Evolutionary conservation across 2,797 vertebrate species (phyloP).

Genomic region (Pelobates cultripes): DNA sequence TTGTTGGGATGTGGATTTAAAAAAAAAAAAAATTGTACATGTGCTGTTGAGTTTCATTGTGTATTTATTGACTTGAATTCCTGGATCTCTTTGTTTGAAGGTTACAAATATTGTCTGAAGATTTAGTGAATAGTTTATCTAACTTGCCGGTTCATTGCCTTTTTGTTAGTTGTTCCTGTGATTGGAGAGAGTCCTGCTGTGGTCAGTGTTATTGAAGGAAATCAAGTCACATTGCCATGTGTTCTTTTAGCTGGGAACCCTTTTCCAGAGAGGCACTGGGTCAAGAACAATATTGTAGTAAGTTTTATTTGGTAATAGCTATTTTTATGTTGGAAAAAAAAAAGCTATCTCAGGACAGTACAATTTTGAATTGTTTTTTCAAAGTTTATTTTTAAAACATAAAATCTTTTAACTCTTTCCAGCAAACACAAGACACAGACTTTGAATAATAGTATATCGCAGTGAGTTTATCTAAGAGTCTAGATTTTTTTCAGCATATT

Average conservation of each 20-base stretch:
- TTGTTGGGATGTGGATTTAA: neutral
- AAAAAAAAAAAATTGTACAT: too few relatives aligned
- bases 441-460: too few relatives aligned
- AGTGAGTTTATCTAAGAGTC: too few relatives aligned
- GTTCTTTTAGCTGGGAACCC: constrained; percentile 91
- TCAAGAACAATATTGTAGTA: constrained; percentile 88
- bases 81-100: neutral
- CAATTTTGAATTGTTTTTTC: too few relatives aligned
- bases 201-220: constrained; percentile 86
- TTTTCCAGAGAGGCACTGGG: constrained; percentile 89
- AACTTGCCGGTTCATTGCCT: constrained; percentile 1
- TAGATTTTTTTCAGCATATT: too few relatives aligned
- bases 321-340: neutral
- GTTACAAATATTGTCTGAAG: neutral
- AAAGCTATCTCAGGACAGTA: too few relatives aligned
- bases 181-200: constrained; percentile 85
- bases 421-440: too few relatives aligned
- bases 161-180: constrained; percentile 79
- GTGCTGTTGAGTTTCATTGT: neutral
- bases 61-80: neutral
- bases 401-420: too few relatives aligned
- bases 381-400: too few relatives aligned
- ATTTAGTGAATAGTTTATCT: neutral
- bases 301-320: constrained; percentile 56
- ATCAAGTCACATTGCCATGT: constrained; percentile 90